Conservation (phyloP, 1,140 invertebrate species). For the Achatina immaculata region DNA sequence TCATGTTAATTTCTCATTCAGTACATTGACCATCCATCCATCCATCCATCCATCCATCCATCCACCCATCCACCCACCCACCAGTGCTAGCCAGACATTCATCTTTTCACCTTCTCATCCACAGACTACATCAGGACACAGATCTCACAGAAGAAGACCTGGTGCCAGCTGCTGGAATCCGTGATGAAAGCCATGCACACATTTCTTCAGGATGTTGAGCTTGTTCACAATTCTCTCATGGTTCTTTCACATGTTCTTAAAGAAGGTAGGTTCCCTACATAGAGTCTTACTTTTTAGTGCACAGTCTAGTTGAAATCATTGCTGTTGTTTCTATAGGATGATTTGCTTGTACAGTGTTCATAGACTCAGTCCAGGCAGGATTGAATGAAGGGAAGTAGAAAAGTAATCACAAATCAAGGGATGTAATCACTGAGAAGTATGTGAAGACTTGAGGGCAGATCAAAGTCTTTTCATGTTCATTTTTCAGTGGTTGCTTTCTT, state of each 20-base stretch:
- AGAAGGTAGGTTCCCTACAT: slow-evolving; percentile 19
- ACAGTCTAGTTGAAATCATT: background rate
- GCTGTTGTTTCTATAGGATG: no score
- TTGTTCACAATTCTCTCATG: background rate
- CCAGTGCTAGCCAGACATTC: background rate
- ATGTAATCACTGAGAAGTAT: no score
- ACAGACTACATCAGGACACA: slow-evolving; percentile 26
- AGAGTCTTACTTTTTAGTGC: background rate
- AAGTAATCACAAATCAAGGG: no score
- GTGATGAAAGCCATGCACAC: slow-evolving; percentile 16
- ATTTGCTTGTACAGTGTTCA: no score
- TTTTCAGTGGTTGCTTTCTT: no score
- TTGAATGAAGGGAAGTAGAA: no score
- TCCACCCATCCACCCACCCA: background rate
- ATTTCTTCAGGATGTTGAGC: slow-evolving; percentile 12
- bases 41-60: background rate
- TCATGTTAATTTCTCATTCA: no score
- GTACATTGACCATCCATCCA: background rate
- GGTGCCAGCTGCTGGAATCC: slow-evolving; percentile 3
- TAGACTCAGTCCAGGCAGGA: no score
- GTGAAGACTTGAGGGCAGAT: no score
- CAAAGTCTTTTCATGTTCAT: no score
- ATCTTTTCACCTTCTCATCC: background rate
- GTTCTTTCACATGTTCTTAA: slow-evolving; percentile 19
- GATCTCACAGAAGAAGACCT: slow-evolving; percentile 3